A percentile compares a stretch with the other conserved stretches of the same genome.
Conservation (phyloP, 2,888 invertebrate genomes). For the Drosophila mimetica region DNA sequence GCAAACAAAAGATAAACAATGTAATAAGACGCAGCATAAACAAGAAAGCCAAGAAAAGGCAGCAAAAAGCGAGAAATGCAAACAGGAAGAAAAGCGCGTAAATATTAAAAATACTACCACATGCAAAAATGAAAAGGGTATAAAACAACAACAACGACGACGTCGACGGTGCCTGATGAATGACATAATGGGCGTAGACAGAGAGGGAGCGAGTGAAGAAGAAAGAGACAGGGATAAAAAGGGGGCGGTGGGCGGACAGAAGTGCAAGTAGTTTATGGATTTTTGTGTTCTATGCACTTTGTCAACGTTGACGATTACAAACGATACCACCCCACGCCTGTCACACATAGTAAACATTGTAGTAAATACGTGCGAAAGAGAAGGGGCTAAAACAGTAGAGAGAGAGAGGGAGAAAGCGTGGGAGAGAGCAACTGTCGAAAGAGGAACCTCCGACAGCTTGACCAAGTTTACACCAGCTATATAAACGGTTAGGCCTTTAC, state of each 20-base stretch:
- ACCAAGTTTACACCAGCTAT: conserved; percentile 33
- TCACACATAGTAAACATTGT: conserved; percentile 76
- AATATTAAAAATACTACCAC: conserved; percentile 62
- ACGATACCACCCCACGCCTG: conserved; percentile 42
- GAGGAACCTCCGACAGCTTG: conserved; percentile 16
- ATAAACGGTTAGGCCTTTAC: background rate
- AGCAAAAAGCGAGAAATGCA: conserved; percentile 44
- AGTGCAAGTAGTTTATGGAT: conserved; percentile 75
- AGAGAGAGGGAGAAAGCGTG: background rate
- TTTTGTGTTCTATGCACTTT: conserved; percentile 52
- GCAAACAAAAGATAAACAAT: conserved; percentile 24
- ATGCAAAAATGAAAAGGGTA: conserved; percentile 31
- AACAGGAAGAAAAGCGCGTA: conserved; percentile 65
- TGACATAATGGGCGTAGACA: conserved; percentile 70
- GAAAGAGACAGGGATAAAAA: background rate
- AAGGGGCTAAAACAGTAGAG: conserved; percentile 13
- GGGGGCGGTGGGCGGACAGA: conserved; percentile 1
- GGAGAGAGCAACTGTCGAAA: conserved; percentile 3
- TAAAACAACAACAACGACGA: conserved; percentile 10
- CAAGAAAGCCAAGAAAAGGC: conserved; percentile 35
- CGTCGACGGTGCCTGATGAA: conserved; percentile 56
- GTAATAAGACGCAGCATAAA: conserved; percentile 43
- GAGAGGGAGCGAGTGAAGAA: conserved; percentile 20
- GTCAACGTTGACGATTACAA: conserved; percentile 28
- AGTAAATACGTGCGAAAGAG: conserved; percentile 59